These are phyloP conservation scores for Hyposoter dolosus DNA, from an alignment of 2,888 invertebrate genomes.

Conservation along the genomic window DNA sequence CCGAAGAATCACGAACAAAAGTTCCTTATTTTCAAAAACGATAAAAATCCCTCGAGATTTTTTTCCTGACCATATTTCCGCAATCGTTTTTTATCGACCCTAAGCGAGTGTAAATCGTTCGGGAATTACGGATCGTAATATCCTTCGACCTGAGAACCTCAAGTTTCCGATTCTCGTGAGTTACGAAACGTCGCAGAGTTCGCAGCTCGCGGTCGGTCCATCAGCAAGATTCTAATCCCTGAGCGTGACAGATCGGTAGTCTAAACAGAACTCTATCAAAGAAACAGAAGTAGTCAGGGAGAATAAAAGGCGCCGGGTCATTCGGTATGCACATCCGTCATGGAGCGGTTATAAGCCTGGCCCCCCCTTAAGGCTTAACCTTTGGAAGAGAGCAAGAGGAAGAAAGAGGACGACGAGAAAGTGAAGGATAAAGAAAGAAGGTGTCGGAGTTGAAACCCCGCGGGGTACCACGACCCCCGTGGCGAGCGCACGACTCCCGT, in stretches of 20 bases:
- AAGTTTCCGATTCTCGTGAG: background rate
- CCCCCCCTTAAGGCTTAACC: conserved; percentile 20
- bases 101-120: too few relatives aligned
- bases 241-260: conserved; percentile 47
- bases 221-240: background rate
- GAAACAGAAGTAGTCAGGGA: conserved; percentile 21
- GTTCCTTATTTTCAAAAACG: background rate
- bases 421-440: conserved; percentile 51
- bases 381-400: conserved; percentile 31
- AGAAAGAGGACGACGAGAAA: conserved; percentile 18
- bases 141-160: background rate
- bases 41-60: background rate
- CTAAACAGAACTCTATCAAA: conserved; percentile 59
- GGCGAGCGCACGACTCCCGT: conserved; percentile 84
- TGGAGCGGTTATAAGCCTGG: conserved; percentile 63
- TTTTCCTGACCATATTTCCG: too few relatives aligned
- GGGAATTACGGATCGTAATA: background rate
- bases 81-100: too few relatives aligned
- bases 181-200: background rate
- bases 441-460: conserved; percentile 66
- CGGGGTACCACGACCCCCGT: conserved; percentile 83
- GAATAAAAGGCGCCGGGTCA: conserved; percentile 62
- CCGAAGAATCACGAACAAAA: background rate
- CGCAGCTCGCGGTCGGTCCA: background rate
- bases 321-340: conserved; percentile 68